phyloP scores from a whole-genome alignment of 2,113 vertebrate genomes.

The Dunckerocampus dactyliophorus region DNA sequence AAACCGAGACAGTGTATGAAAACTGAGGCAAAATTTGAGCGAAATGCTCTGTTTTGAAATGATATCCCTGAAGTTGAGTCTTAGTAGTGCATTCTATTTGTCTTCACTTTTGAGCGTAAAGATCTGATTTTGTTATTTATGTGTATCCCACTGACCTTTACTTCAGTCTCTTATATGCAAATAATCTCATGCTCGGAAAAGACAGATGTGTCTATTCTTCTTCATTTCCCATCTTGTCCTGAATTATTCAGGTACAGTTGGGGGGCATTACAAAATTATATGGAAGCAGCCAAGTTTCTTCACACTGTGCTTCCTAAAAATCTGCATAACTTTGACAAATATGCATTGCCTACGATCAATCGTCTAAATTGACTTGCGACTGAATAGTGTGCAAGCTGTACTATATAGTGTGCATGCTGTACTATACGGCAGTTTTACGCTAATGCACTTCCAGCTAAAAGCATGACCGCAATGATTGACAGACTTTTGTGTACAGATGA shows the following conservation, averaged over 20 bases:
- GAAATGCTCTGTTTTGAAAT: too few relatives aligned
- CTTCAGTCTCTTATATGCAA: not conserved
- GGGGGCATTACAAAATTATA: too few relatives aligned
- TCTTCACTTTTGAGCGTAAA: not conserved
- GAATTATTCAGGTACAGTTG: too few relatives aligned
- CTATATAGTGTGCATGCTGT: not conserved
- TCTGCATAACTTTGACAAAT: not conserved
- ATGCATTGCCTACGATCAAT: not conserved
- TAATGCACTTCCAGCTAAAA: not conserved
- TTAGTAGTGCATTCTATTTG: not conserved
- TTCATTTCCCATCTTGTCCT: too few relatives aligned
- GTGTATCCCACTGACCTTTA: not conserved
- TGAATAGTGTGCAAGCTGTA: not conserved
- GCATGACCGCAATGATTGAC: not conserved
- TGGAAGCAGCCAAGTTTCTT: too few relatives aligned
- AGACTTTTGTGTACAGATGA: not conserved
- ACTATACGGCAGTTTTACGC: not conserved
- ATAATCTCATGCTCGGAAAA: not conserved
- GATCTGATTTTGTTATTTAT: not conserved
- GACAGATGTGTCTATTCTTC: too few relatives aligned
- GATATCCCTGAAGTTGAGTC: too few relatives aligned
- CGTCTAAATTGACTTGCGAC: not conserved
- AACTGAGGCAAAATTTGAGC: not conserved
- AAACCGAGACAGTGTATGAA: too few relatives aligned
- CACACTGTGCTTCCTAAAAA: too few relatives aligned